phyloP scores from a whole-genome alignment of 2,888 invertebrate species.

The Morpho achilles region DNA sequence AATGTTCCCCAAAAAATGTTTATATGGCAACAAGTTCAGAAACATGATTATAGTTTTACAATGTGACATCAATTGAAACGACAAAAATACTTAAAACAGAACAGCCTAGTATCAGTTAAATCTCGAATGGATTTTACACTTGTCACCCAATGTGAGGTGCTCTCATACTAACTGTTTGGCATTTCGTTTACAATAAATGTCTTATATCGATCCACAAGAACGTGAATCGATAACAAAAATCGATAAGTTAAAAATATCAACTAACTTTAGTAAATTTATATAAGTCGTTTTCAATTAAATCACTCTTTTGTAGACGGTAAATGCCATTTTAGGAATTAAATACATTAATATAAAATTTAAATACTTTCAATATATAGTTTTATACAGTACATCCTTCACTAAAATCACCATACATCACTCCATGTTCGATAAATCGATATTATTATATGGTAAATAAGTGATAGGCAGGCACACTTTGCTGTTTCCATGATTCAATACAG shows the following conservation, averaged over 20 bases:
- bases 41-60: no score
- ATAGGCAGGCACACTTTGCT: slow-evolving; percentile 56
- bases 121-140: slow-evolving; percentile 43
- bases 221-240: slow-evolving; percentile 20
- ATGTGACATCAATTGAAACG: no score
- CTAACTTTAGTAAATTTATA: slow-evolving; percentile 61
- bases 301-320: slow-evolving; percentile 74
- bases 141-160: slow-evolving; percentile 53
- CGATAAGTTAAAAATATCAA: slow-evolving; percentile 43
- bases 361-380: slow-evolving; percentile 42
- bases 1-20: no score
- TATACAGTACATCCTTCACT: slow-evolving; percentile 44
- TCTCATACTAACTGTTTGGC: slow-evolving; percentile 57
- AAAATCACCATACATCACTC: slow-evolving; percentile 37
- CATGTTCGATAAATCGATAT: slow-evolving; percentile 35
- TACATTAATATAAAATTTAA: slow-evolving; percentile 56
- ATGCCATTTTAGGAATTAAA: slow-evolving; percentile 76
- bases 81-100: no score
- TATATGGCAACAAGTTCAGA: no score
- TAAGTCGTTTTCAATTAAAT: slow-evolving; percentile 66
- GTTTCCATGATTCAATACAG: slow-evolving; percentile 43
- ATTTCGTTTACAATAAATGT: slow-evolving; percentile 44
- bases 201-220: slow-evolving; percentile 28
- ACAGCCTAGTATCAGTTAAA: slow-evolving; percentile 5
- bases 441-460: slow-evolving; percentile 55